Conservation (phyloP, 2,888 invertebrate species). For the Hypena proboscidalis region DNA sequence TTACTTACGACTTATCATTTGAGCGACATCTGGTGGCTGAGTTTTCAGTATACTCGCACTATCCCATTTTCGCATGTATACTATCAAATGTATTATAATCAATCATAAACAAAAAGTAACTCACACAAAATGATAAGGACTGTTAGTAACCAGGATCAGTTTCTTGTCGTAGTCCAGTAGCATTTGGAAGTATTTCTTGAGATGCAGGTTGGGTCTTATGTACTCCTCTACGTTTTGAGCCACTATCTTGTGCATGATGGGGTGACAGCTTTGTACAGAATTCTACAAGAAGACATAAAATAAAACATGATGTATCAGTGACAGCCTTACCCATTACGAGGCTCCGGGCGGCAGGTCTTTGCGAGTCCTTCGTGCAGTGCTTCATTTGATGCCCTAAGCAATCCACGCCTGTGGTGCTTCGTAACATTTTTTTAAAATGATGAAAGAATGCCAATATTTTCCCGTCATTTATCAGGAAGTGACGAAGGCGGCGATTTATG, state of each 20-base stretch:
- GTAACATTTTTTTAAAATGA: no score
- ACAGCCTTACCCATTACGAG: not conserved
- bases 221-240: conserved; percentile 92
- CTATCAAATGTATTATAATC: not conserved
- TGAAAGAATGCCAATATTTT: no score
- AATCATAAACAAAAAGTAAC: conserved; percentile 53
- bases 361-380: no score
- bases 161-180: conserved; percentile 92
- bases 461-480: no score
- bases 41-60: no score
- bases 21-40: no score
- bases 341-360: no score
- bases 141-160: conserved; percentile 98
- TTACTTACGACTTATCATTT: no score
- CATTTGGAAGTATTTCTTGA: conserved; percentile 91
- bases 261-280: conserved; percentile 95
- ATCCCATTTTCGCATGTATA: no score
- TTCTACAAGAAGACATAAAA: conserved; percentile 84
- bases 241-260: conserved; percentile 95
- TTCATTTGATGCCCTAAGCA: no score
- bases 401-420: no score
- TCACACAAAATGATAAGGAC: conserved; percentile 98
- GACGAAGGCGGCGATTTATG: no score
- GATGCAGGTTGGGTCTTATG: conserved; percentile 90
- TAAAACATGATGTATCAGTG: not conserved